Conservation (phyloP, 1,140 invertebrate genomes). For the Trichonephila clavata region DNA sequence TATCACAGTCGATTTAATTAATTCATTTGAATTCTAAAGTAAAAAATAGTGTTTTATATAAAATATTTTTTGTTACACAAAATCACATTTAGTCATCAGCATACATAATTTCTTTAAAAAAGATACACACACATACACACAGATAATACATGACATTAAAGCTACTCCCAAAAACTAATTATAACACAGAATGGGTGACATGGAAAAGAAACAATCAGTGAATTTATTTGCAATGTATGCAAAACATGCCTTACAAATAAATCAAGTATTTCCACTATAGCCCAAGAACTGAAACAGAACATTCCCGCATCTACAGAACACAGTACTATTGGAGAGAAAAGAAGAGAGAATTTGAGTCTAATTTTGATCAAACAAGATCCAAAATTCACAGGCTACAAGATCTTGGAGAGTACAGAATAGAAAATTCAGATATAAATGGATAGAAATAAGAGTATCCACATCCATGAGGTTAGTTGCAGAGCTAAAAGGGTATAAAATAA, state of each 20-base stretch:
- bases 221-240: not conserved
- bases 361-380: not conserved
- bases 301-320: not conserved
- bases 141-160: no score
- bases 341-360: not conserved
- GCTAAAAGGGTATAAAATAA: constrained; percentile 59
- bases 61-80: no score
- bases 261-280: no score
- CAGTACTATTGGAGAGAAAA: not conserved
- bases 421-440: constrained; percentile 17
- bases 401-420: not conserved
- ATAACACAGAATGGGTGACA: not conserved
- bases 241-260: no score
- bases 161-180: no score
- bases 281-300: no score
- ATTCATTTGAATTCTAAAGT: no score
- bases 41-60: no score
- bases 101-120: no score
- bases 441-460: constrained; percentile 45
- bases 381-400: constrained; percentile 8
- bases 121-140: no score
- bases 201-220: not conserved
- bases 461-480: constrained; percentile 54
- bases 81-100: no score
- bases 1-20: no score